These are phyloP conservation scores for Leptobrachium ailaonicum DNA, from an alignment of 2,113 vertebrate genomes.

Conservation along the genomic window DNA sequence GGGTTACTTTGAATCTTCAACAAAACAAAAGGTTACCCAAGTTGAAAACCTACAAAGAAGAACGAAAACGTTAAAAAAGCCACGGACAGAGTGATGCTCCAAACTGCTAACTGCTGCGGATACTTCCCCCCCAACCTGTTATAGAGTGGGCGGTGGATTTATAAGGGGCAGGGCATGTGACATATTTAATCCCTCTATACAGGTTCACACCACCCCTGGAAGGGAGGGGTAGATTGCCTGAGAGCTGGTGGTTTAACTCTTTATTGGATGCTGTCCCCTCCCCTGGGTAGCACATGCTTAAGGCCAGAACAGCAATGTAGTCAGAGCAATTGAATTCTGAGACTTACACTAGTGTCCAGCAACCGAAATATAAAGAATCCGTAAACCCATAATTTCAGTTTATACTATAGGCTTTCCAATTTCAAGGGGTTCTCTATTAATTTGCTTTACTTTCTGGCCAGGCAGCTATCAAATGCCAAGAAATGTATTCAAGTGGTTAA, in stretches of 20 bases:
- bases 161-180: constrained; percentile 45
- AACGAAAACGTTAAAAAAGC: constrained; percentile 41
- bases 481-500: too few species aligned
- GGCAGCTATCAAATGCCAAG: too few species aligned
- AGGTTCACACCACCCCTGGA: constrained; percentile 32
- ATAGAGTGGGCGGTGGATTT: constrained; percentile 47
- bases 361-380: not conserved
- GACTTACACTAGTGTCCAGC: not conserved
- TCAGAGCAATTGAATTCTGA: constrained; percentile 2
- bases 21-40: constrained; percentile 16
- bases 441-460: too few species aligned
- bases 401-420: too few species aligned
- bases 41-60: constrained; percentile 23
- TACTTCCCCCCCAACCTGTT: constrained; percentile 46
- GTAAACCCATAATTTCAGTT: not conserved
- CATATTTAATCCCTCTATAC: constrained; percentile 46
- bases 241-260: constrained; percentile 27
- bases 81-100: constrained; percentile 42
- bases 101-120: constrained; percentile 43
- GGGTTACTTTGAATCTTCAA: constrained; percentile 7
- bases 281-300: constrained; percentile 31
- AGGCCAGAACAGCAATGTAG: constrained; percentile 21
- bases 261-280: constrained; percentile 21
- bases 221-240: constrained; percentile 29
- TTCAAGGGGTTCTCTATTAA: too few species aligned